Base-by-base conservation (phyloP, 2,113 vertebrate genomes). In the Malurus elegans region DNA sequence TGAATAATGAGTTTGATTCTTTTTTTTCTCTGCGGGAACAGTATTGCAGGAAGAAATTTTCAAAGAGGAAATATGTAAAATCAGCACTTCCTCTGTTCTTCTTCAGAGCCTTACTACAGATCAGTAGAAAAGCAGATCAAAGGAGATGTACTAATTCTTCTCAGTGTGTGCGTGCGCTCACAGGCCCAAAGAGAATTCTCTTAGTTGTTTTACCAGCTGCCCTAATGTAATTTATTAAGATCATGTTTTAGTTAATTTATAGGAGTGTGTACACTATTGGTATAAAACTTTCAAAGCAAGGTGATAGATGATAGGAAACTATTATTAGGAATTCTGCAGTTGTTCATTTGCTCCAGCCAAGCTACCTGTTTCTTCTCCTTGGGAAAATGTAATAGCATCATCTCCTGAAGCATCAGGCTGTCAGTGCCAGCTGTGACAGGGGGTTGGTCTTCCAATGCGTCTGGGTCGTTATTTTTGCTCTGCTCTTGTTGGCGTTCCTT, bases 91-190 rank as follows among this genome's bases (percentile, higher is more conserved):
- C 69, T 87, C 32, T 58, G 71, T 87, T 94, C 51, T 25, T 76
- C 62, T 82, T 50, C 14, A 74, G 54, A 76, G 47, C 10, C 0
- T 71, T 56, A 51, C 74, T 86, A 11, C 21, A 76, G 71, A 91
- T 91, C 36, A 76, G 34, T 53, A 54, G 84, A 85, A 69, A 65
- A 87, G 71, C 4, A 95, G 85, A 93, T 94, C 90, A 94, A 70
- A 95, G 87, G 81, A 76, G 71, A 44, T 60, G 64, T 40, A 23
- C 50, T 90, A 76, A 86, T 90, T 91, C 69, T 57, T 94, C 54
- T 69, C 2, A 1, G 71, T 31, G 10, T 42, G 20, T 26, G 36
- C 0, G 0, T 72, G 42, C 0, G 0, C 57, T 50, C 5, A 4
- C 5, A 2, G n/a, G 58, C 81, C 85, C 71, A 48, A 58, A 93